Conservation (phyloP, 2,797 vertebrate species). For the Bucorvus abyssinicus region DNA sequence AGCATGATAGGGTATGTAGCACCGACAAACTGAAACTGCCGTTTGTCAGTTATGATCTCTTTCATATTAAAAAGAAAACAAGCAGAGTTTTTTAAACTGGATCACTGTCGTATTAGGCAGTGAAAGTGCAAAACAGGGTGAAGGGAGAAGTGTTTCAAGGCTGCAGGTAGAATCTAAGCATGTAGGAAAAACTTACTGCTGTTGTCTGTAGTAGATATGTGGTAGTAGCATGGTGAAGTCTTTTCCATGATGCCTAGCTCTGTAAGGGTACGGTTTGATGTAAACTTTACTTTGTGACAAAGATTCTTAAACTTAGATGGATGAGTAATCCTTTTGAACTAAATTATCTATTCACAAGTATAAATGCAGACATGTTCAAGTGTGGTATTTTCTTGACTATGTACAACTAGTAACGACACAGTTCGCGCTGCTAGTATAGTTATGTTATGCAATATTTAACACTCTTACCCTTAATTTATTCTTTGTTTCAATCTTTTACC, state of each 20-base stretch:
- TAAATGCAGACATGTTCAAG: not conserved
- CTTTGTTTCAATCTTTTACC: not conserved
- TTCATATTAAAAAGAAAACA: not conserved
- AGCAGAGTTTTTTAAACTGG: not conserved
- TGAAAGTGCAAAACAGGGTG: not conserved
- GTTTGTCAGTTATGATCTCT: not conserved
- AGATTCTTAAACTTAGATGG: not conserved
- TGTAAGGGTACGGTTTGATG: not conserved
- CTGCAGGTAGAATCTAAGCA: not conserved
- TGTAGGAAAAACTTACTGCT: not conserved
- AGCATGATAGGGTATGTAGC: no score
- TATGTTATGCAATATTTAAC: not conserved
- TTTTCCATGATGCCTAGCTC: not conserved
- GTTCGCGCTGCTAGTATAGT: not conserved
- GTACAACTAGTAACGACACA: not conserved
- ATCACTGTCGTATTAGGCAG: not conserved
- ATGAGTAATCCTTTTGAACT: not conserved
- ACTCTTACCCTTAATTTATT: not conserved
- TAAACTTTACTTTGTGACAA: not conserved
- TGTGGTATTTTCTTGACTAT: not conserved
- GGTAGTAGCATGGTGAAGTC: not conserved
- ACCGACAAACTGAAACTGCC: no score
- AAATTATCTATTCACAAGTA: not conserved
- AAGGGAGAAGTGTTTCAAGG: not conserved
- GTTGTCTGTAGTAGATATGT: not conserved